Conservation (phyloP, 2,797 vertebrate species). For the Gadopsis bispinosus region DNA sequence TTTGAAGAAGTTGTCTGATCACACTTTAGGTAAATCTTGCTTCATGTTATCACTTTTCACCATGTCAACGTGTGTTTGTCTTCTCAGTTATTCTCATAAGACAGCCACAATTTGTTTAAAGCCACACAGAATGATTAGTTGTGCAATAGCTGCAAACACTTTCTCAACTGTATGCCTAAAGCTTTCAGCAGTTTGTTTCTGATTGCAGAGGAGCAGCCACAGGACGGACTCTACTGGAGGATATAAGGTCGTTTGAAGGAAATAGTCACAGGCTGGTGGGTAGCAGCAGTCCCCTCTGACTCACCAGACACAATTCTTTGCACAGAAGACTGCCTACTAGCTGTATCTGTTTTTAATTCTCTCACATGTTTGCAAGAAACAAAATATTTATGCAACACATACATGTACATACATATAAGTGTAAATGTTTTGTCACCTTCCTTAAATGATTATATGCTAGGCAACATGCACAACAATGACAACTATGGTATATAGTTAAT, state of each 20-base stretch:
- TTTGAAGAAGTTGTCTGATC: conserved; percentile 53
- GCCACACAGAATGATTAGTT: not conserved
- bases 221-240: conserved; percentile 53
- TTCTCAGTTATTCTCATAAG: not conserved
- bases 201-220: conserved; percentile 60
- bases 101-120: not conserved
- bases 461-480: conserved; percentile 5
- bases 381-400: not conserved
- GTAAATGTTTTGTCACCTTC: not conserved
- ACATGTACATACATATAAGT: not conserved
- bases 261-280: conserved; percentile 24
- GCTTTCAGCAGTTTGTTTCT: conserved; percentile 28
- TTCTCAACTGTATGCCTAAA: not conserved
- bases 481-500: conserved; percentile 62
- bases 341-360: not conserved
- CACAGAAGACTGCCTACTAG: not conserved
- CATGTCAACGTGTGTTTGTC: not conserved
- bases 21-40: conserved; percentile 61
- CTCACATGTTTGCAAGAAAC: not conserved
- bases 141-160: not conserved
- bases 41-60: not conserved
- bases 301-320: not conserved
- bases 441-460: not conserved
- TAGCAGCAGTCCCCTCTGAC: not conserved
- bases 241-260: conserved; percentile 56